Percentiles rank a stretch among this genome's conserved stretches.
Evolutionary conservation across 2,888 invertebrate species (phyloP).

Genomic region (Aromia moschata): DNA sequence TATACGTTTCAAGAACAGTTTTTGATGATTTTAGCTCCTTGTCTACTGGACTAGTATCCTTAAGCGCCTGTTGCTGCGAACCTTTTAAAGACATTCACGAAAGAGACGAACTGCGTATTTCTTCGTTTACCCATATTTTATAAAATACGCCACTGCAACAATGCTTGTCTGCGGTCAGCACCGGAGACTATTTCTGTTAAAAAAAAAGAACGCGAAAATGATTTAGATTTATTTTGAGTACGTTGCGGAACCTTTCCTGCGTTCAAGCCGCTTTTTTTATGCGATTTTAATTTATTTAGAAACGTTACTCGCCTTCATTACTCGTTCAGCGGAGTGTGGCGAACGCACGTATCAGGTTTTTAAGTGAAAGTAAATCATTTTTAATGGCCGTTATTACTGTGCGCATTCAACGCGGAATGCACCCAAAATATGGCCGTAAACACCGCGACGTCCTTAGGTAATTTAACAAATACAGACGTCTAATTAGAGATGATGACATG

Average conservation of each 20-base stretch:
- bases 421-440: neutral
- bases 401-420: neutral
- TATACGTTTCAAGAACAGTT: no score
- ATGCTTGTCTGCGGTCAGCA: neutral
- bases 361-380: constrained; percentile 23
- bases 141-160: neutral
- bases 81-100: no score
- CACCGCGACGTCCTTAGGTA: neutral
- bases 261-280: constrained; percentile 5
- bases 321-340: constrained; percentile 15
- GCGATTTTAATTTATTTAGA: neutral
- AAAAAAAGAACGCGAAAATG: no score
- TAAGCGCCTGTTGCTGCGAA: no score
- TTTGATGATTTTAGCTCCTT: no score
- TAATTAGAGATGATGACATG: no score
- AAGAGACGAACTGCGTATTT: no score
- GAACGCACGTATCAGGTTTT: constrained; percentile 9
- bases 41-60: no score
- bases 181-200: neutral
- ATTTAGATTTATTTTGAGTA: neutral
- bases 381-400: neutral
- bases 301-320: constrained; percentile 2
- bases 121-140: neutral
- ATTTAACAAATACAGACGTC: no score
- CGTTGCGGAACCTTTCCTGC: neutral